Evolutionary conservation across 2,888 invertebrate species (phyloP).

Genomic region (Labia minor): DNA sequence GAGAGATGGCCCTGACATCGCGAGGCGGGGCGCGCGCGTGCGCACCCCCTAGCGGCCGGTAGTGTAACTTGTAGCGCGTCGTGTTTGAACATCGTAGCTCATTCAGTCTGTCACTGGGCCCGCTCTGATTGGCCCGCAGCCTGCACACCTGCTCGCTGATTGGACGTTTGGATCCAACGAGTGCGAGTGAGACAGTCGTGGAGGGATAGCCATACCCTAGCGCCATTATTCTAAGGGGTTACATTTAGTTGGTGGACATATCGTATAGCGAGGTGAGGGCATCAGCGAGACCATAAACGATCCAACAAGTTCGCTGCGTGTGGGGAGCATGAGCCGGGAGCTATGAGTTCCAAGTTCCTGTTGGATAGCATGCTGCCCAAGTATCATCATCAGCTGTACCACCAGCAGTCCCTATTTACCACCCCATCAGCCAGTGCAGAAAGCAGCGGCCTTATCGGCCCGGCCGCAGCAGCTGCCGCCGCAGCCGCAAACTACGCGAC

Average conservation of each 20-base stretch:
- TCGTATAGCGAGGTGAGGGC: conserved; percentile 53
- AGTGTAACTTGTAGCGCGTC: conserved; percentile 16
- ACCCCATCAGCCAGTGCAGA: conserved; percentile 55
- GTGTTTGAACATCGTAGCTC: conserved; percentile 17
- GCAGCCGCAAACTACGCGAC: conserved; percentile 31
- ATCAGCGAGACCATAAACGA: conserved; percentile 39
- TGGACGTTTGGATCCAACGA: not conserved
- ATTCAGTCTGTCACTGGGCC: conserved; percentile 19
- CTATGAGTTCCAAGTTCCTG: conserved; percentile 95
- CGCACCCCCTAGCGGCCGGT: conserved; percentile 1
- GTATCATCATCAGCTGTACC: conserved; percentile 66
- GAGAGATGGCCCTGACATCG: not conserved
- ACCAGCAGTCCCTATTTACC: conserved; percentile 47
- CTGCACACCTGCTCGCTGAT: conserved; percentile 13
- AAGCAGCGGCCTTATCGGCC: conserved; percentile 42
- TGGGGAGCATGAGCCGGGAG: conserved; percentile 32
- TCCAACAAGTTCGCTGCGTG: conserved; percentile 27
- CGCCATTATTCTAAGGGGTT: conserved; percentile 43
- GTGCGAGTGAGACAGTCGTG: conserved; percentile 17
- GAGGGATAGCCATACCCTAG: conserved; percentile 40
- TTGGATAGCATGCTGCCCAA: conserved; percentile 96
- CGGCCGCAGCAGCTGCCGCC: conserved; percentile 32
- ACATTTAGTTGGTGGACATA: conserved; percentile 30
- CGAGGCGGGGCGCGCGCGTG: conserved; percentile 13
- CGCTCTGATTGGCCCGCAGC: conserved; percentile 22